Percentiles rank a stretch among this genome's conserved stretches.
Evolutionary conservation across 2,797 vertebrate genomes (phyloP).

Genomic region (Sebastes hubbsi): DNA sequence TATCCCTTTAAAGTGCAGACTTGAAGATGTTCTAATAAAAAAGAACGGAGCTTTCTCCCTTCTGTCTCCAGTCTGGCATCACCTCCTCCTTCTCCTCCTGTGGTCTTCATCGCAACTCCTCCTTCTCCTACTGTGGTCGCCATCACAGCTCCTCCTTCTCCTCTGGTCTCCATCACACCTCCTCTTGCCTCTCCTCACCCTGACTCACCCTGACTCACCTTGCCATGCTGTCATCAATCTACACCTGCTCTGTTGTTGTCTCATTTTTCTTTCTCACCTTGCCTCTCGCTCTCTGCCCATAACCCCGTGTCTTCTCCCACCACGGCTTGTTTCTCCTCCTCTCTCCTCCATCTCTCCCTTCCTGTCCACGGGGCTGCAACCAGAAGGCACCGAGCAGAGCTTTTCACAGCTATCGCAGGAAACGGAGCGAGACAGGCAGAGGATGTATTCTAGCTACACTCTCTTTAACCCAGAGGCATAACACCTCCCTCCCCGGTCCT

Average conservation of each 20-base stretch:
- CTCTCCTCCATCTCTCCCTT: background rate
- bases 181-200: conserved; percentile 8
- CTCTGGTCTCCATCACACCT: background rate
- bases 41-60: background rate
- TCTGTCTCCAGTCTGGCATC: conserved; percentile 1
- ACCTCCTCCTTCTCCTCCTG: background rate
- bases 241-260: conserved; percentile 33
- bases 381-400: conserved; percentile 23
- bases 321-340: background rate
- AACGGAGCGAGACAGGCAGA: conserved; percentile 18
- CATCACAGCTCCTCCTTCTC: no score
- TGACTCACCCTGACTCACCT: conserved; percentile 28
- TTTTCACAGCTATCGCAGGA: conserved; percentile 42
- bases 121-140: no score
- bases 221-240: conserved; percentile 37
- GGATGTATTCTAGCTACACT: conserved; percentile 13
- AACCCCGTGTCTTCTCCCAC: background rate
- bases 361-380: conserved; percentile 30
- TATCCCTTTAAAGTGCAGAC: background rate
- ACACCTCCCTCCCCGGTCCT: background rate
- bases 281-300: background rate
- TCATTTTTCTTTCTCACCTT: conserved; percentile 50
- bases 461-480: conserved; percentile 14
- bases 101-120: no score
- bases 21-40: background rate